These are phyloP conservation scores for Tineola bisselliella DNA, from an alignment of 2,888 invertebrate species.

Conservation along the genomic window DNA sequence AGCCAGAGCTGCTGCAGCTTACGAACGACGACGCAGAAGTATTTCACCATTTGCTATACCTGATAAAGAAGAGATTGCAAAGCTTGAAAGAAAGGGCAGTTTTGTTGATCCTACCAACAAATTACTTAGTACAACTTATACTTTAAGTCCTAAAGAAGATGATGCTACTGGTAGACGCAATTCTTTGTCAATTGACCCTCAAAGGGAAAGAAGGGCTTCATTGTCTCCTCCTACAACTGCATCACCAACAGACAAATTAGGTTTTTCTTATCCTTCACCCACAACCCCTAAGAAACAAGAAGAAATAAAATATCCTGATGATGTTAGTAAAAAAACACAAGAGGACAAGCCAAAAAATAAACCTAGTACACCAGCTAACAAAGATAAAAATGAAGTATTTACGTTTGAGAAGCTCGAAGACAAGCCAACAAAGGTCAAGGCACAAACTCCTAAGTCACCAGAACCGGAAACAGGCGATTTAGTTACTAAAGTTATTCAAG, in stretches of 20 bases:
- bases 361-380: slow-evolving; percentile 34
- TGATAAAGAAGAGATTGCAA: slow-evolving; percentile 43
- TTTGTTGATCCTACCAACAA: slow-evolving; percentile 61
- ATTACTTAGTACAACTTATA: slow-evolving; percentile 51
- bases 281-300: slow-evolving; percentile 47
- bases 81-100: slow-evolving; percentile 53
- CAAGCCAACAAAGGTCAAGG: slow-evolving; percentile 21
- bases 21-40: slow-evolving; percentile 57
- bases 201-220: slow-evolving; percentile 29
- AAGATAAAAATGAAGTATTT: slow-evolving; percentile 30
- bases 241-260: slow-evolving; percentile 40
- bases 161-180: slow-evolving; percentile 34
- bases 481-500: slow-evolving; percentile 55
- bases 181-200: slow-evolving; percentile 41
- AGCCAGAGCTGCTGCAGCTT: slow-evolving; percentile 48
- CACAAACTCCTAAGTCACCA: slow-evolving; percentile 26
- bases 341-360: slow-evolving; percentile 25
- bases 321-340: slow-evolving; percentile 24
- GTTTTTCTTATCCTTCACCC: slow-evolving; percentile 38
- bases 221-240: slow-evolving; percentile 34
- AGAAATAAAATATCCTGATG: slow-evolving; percentile 42
- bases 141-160: slow-evolving; percentile 50
- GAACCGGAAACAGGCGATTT: slow-evolving; percentile 40
- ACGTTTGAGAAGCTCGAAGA: slow-evolving; percentile 34
- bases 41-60: slow-evolving; percentile 62